Evolutionary conservation across 1,140 invertebrate genomes (phyloP), one percentile per base, ranked within the genome.

Genomic region (Diabrotica undecimpunctata): DNA sequence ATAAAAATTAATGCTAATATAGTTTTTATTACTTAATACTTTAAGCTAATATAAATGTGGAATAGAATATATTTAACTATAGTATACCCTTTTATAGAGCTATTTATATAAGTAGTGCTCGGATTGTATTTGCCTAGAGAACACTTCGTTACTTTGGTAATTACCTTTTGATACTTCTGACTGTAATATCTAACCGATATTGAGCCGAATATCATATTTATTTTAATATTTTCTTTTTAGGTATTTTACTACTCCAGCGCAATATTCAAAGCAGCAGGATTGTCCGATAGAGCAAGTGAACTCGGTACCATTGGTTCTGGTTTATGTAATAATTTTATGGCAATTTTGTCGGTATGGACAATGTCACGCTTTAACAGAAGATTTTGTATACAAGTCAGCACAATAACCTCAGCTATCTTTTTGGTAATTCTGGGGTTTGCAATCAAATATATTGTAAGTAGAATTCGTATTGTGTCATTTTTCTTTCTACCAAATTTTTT

Each of bases 211-310:
- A 25, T 25, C 41, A 10, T 6, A 59, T 10, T 61, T 64, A 59
- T 74, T 75, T 54, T n/a, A n/a, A n/a, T n/a, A n/a, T n/a, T n/a
- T n/a, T n/a, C n/a, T n/a, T n/a, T n/a, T n/a, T 57, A 90, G 88
- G 88, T 94, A 14, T 92, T 93, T 79, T 92, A 89, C 77, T 94
- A 93, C 77, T 93, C 91, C 0, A 84, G 85, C 35, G 79, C 77
- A 6, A 92, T 93, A 67, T 93, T 93, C 77, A 72, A 79, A 67
- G 78, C 77, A 39, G 89, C 90, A n/a, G 86, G 86, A 2, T 75
- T 93, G 11, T 81, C 80, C 5, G 70, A 73, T 8, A 41, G 67
- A 13, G 79, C 78, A 11, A 81, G 87, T 5, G 84, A 90, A 75
- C 87, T 87, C 72, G 90, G 88, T 0, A 91, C 86, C 0, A 82